Conservation (phyloP, 2,113 vertebrate genomes). For the Cygnus atratus region DNA sequence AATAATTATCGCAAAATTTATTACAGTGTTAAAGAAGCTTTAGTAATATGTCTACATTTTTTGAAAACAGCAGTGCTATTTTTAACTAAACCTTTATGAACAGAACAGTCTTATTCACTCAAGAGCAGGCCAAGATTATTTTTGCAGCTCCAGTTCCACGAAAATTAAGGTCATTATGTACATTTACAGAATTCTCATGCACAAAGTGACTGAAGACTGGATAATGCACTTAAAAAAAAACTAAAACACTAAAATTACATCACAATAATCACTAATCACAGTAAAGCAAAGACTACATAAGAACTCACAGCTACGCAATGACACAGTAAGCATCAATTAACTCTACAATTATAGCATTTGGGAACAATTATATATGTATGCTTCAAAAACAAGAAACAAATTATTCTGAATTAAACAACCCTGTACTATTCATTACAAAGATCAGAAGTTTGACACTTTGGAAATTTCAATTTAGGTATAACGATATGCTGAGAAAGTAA, state of each 20-base stretch:
- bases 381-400: not conserved
- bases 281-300: slow-evolving; percentile 39
- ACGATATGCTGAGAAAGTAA: not conserved
- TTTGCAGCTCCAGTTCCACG: not conserved
- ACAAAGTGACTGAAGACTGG: slow-evolving; percentile 39
- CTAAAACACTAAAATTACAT: slow-evolving; percentile 52
- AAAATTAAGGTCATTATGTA: not conserved
- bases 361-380: not conserved
- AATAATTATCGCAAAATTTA: not conserved
- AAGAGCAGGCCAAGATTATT: not conserved
- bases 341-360: not conserved
- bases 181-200: not conserved
- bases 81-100: not conserved
- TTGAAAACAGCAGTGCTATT: not conserved
- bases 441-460: not conserved
- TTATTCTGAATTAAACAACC: not conserved
- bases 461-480: not conserved
- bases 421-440: not conserved
- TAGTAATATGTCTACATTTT: not conserved
- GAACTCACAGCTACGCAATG: slow-evolving; percentile 8
- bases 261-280: not conserved
- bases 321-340: slow-evolving; percentile 22
- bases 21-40: not conserved
- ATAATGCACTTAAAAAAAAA: not conserved
- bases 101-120: not conserved